Conservation (phyloP, 2,113 vertebrate species). For the human region GRCh38 chr2:28295001-28295500, state of each 20-base stretch:
- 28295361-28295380: neutral
- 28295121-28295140: neutral
- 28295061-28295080: constrained; percentile 37
- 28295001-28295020: neutral
- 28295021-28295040: neutral
- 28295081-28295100: constrained; percentile 17
- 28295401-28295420: neutral
- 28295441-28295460: constrained; percentile 41
- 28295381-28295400: neutral
- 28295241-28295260: neutral
- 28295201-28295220: neutral
- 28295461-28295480: constrained; percentile 1
- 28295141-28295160: constrained; percentile 21
- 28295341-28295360: constrained; percentile 30
- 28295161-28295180: constrained; percentile 6
- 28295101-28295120: constrained; percentile 28
- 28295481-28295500: constrained; percentile 23
- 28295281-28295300: neutral
- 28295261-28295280: neutral
- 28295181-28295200: constrained; percentile 13
- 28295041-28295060: constrained; percentile 19
- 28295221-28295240: neutral
- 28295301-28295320: neutral
- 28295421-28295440: neutral
- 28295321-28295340: constrained; percentile 3